Base-by-base conservation (phyloP, 2,888 invertebrate species). In the Melieria omissa region DNA sequence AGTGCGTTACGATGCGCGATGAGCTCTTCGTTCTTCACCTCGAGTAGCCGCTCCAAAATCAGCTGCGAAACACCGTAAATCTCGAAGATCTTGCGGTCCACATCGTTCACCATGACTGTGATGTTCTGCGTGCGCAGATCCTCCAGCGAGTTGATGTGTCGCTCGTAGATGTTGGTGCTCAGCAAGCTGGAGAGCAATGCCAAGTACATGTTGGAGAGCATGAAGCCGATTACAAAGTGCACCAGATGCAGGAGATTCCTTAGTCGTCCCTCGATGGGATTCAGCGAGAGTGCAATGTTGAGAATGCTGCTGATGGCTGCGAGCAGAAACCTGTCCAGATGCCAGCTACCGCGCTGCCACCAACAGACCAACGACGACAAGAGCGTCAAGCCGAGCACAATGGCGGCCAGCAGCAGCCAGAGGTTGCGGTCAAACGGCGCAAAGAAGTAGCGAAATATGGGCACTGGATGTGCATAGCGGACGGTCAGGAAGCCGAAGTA, bases 1-100 rank as follows among this genome's bases (percentile, higher is more conserved):
- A 78, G 64, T 54, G 45, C 54, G 8, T 70, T 47, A 7, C 76
- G 74, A 49, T 69, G 61, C 8, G 49, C n/a, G 44, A 9, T 62
- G 49, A 63, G 7, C 9, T 52, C 6, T 14, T 63, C 12, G 4
- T 12, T 12, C 4, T 62, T 3, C 10, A 71, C 45, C 14, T 42
- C 45, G 9, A 65, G 14, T 1, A 67, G 41, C n/a, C 49, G 49
- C 42, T 49, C 47, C 49, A 46, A 5, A 14, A 58, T 8, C 44
- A 4, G 5, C 5, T 6, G 6, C 29, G 61, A 45, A 7, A 65
- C 16, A 12, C 54, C 52, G 42, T 9, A 55, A 44, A 57, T 16
- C 1, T 52, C 46, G 41, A 10, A n/a, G 42, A 10, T 6, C 0
- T 47, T 7, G 9, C 8, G 3, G 45, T 70, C 47, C 4, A 41